These are phyloP conservation scores for Cyphotilapia sp. DNA, from an alignment of 2,113 vertebrate genomes.

Conservation along the genomic window DNA sequence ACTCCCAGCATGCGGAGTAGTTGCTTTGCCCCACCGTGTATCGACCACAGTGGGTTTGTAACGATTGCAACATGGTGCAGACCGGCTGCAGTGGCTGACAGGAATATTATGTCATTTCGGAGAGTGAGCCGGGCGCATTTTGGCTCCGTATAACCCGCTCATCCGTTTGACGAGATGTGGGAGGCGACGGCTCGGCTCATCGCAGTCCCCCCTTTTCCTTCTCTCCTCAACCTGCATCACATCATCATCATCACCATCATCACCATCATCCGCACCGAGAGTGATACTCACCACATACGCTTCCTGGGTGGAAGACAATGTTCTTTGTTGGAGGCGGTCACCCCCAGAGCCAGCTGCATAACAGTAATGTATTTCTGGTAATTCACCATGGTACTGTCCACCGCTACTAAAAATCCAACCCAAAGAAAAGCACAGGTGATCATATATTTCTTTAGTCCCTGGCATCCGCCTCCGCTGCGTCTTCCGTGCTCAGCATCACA, in stretches of 20 bases:
- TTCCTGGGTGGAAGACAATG: conserved; percentile 92
- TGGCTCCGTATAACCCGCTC: conserved; percentile 31
- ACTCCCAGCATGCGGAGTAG: conserved; percentile 37
- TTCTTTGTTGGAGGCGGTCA: conserved; percentile 95
- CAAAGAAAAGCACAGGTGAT: conserved; percentile 89
- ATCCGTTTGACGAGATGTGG: conserved; percentile 23
- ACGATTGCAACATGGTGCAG: conserved; percentile 50
- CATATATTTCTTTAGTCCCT: conserved; percentile 80
- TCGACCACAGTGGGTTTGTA: conserved; percentile 6
- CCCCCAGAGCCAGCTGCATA: conserved; percentile 98
- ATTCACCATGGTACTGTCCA: conserved; percentile 91
- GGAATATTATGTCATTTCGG: conserved; percentile 45
- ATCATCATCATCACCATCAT: conserved; percentile 33
- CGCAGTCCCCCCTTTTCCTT: background rate
- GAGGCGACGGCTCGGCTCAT: conserved; percentile 29
- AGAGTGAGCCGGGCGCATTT: conserved; percentile 5
- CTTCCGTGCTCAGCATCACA: conserved; percentile 75
- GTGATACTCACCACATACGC: conserved; percentile 91
- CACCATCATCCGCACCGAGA: conserved; percentile 50
- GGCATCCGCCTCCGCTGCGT: conserved; percentile 84
- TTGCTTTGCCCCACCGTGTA: background rate
- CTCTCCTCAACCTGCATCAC: conserved; percentile 54
- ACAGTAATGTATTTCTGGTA: conserved; percentile 99
- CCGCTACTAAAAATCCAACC: conserved; percentile 82
- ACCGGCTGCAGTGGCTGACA: conserved; percentile 45